Evolutionary conservation across 2,113 vertebrate species (phyloP).

Genomic region (Anas platyrhynchos): DNA sequence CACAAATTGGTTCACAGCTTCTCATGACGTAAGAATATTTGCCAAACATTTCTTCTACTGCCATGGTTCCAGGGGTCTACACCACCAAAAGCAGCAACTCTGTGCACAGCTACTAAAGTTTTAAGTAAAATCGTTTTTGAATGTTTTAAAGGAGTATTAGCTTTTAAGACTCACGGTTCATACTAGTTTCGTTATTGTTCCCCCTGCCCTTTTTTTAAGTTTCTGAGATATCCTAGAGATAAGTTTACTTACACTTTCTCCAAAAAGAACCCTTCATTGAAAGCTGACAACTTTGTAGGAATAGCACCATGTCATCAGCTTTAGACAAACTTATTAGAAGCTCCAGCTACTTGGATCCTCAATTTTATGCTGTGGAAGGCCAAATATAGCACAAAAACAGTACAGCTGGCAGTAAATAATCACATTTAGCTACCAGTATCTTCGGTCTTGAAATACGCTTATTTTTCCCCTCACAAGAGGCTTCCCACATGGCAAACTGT

Average conservation of each 20-base stretch:
- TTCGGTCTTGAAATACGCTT: accelerated
- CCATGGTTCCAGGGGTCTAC: background rate
- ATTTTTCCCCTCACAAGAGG: background rate
- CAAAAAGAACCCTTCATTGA: background rate
- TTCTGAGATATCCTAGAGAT: background rate
- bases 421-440: background rate
- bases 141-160: background rate
- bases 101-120: accelerated
- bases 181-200: no score
- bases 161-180: background rate
- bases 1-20: background rate
- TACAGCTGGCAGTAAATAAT: background rate
- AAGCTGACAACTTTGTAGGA: background rate
- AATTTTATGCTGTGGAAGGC: background rate
- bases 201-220: background rate
- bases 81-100: background rate
- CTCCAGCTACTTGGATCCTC: background rate
- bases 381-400: background rate
- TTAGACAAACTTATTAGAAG: background rate
- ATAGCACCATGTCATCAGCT: background rate
- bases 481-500: background rate
- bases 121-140: background rate
- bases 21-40: background rate
- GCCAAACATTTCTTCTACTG: background rate
- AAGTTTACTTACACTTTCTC: background rate